A percentile compares a stretch with the other conserved stretches of the same genome.
Conservation (phyloP, 2,888 invertebrate species). For the Caenorhabditis sp. region DNA sequence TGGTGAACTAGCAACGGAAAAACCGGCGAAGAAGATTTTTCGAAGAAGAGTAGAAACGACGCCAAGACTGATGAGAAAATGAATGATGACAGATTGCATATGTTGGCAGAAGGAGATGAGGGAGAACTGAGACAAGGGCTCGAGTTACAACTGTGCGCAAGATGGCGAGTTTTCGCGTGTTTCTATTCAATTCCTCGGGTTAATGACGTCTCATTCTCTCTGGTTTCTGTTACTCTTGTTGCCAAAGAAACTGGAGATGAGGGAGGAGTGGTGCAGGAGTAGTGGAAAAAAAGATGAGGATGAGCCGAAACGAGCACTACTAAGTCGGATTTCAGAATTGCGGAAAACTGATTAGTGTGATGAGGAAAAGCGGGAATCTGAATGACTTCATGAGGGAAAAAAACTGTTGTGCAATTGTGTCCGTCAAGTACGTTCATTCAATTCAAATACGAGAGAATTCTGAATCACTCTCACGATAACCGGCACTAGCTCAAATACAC, state of each 20-base stretch:
- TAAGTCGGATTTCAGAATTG: conserved; percentile 6
- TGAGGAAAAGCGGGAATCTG: background rate
- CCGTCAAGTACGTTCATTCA: conserved; percentile 49
- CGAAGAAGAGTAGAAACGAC: conserved; percentile 11
- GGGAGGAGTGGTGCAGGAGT: background rate
- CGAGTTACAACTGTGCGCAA: conserved; percentile 62
- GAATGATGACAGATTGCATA: conserved; percentile 60
- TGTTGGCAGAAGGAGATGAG: conserved; percentile 48
- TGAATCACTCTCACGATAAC: conserved; percentile 64
- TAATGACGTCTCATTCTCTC: conserved; percentile 38
- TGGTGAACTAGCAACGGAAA: conserved; percentile 27
- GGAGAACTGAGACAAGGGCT: conserved; percentile 35
- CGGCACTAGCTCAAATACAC: conserved; percentile 61
- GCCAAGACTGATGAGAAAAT: conserved; percentile 46
- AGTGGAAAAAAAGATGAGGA: background rate
- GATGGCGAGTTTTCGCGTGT: conserved; percentile 36
- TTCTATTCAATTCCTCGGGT: conserved; percentile 26
- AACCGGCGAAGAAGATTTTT: conserved; percentile 12
- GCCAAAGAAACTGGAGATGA: conserved; percentile 21
- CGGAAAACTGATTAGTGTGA: conserved; percentile 6
- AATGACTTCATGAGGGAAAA: conserved; percentile 9
- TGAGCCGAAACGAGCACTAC: background rate
- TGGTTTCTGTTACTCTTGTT: conserved; percentile 5
- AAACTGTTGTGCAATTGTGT: conserved; percentile 17
- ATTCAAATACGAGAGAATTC: conserved; percentile 57